Base-by-base conservation (phyloP, 2,888 invertebrate species). In the Ornithoptera priamus region DNA sequence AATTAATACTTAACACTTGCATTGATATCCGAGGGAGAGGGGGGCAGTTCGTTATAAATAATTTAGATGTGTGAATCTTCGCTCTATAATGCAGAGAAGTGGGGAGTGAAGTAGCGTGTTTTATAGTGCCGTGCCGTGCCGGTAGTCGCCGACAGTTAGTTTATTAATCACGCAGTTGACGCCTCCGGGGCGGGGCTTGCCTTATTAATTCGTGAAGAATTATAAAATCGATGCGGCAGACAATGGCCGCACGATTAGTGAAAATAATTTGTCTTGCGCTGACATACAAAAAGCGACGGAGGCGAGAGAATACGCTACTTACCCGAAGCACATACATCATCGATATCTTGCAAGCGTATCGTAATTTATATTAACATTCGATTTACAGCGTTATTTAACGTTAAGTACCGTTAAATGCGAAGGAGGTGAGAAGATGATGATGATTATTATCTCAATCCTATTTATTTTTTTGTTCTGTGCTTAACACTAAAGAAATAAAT, bases 141-240 rank as follows among this genome's bases (percentile, higher is more conserved):
- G 87, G 89, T 90, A 91, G 90, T 88, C 86, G 84, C 79, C 76
- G 82, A 81, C 81, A 82, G 81, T 78, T 79, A 81, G 76, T 83
- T 82, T 89, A 91, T 92, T 90, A 90, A 91, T 92, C 87, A 89
- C 80, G 75, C 74, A 80, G 90, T 86, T 81, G 86, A 90, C 92
- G 91, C 92, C 92, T 90, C 86, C 81, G 77, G 84, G 92, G 92
- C 92, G 92, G 81, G 83, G 92, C 87, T 80, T 71, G 72, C 76
- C 85, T 90, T 91, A 91, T 92, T 92, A 91, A 91, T 90, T 89
- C 88, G 79, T 81, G 79, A 81, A 77, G 84, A 86, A 86, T 88
- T 88, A 89, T 87, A 87, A 89, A 87, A 85, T 85, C 82, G 78
- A 84, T 83, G 80, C 79, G 78, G 76, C 82, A 82, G 80, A 85